phyloP scores from a whole-genome alignment of 1,140 invertebrate genomes.

The Calosoma granatense region DNA sequence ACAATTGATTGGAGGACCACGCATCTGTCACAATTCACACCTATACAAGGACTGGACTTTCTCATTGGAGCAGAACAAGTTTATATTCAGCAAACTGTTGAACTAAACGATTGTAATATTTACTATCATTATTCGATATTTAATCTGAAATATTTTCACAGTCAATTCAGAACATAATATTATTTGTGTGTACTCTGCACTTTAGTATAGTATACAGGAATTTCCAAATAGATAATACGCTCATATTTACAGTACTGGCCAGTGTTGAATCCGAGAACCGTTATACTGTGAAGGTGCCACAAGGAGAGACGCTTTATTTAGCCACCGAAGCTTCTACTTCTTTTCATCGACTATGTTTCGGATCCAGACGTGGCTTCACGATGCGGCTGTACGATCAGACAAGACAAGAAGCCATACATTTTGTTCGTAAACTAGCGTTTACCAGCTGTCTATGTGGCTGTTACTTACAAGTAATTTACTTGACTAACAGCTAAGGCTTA shows the following conservation, averaged over 20 bases:
- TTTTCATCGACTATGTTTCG: conserved; percentile 45
- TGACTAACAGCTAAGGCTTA: conserved; percentile 27
- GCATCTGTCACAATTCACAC: conserved; percentile 39
- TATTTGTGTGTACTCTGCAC: no score
- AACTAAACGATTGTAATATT: conserved; percentile 42
- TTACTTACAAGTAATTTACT: conserved; percentile 26
- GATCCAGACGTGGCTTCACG: conserved; percentile 43
- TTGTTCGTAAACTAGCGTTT: conserved; percentile 42
- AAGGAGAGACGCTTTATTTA: conserved; percentile 50
- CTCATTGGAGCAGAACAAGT: conserved; percentile 41
- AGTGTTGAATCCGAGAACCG: conserved; percentile 47
- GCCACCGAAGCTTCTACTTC: conserved; percentile 46
- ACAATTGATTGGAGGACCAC: conserved; percentile 40
- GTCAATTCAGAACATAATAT: not conserved
- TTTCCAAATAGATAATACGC: no score
- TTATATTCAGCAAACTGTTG: conserved; percentile 46
- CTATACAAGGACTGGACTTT: conserved; percentile 44
- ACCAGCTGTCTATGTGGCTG: conserved; percentile 24
- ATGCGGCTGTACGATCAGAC: conserved; percentile 53
- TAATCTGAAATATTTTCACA: not conserved
- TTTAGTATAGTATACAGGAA: no score
- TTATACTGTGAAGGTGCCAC: conserved; percentile 48
- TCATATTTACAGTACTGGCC: conserved; percentile 23
- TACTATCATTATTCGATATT: not conserved
- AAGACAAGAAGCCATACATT: conserved; percentile 49